A percentile compares a stretch with the other conserved stretches of the same genome.
Conservation (phyloP, 2,113 vertebrate genomes). For the Pygoscelis adeliae region DNA sequence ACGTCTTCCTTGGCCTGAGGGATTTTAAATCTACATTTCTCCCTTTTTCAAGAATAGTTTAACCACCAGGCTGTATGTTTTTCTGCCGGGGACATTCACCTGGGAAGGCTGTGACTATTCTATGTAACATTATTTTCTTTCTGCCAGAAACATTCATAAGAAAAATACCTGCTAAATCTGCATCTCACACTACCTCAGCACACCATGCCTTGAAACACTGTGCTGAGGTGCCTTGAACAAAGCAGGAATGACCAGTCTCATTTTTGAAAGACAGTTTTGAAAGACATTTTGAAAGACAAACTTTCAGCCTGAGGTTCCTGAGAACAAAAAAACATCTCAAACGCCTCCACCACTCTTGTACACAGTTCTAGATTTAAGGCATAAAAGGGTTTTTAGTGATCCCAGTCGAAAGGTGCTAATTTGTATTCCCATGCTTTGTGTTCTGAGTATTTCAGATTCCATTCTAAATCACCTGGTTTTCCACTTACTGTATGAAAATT, state of each 20-base stretch:
- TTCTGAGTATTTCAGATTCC: not conserved
- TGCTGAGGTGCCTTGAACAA: not conserved
- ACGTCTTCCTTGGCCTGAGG: not conserved
- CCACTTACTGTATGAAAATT: not conserved
- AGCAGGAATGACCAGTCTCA: not conserved
- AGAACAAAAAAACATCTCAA: not conserved
- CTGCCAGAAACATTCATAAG: not conserved
- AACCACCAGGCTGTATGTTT: not conserved
- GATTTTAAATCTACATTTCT: not conserved
- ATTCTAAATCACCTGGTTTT: not conserved
- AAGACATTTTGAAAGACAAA: not conserved
- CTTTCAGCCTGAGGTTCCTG: not conserved
- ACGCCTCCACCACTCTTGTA: not conserved
- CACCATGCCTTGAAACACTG: not conserved
- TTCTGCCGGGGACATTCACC: not conserved
- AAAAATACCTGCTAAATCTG: not conserved
- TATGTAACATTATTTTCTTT: not conserved
- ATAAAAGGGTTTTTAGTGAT: not conserved
- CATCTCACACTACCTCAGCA: not conserved
- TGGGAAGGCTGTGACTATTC: not conserved
- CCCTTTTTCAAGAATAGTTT: not conserved
- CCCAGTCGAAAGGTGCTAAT: not conserved
- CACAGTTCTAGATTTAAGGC: not conserved
- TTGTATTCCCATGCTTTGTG: not conserved
- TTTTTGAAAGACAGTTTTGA: not conserved